Percentiles rank a stretch among this genome's conserved stretches.
Conservation (phyloP, 2,888 invertebrate genomes). For the Caenorhabditis sulstoni region DNA sequence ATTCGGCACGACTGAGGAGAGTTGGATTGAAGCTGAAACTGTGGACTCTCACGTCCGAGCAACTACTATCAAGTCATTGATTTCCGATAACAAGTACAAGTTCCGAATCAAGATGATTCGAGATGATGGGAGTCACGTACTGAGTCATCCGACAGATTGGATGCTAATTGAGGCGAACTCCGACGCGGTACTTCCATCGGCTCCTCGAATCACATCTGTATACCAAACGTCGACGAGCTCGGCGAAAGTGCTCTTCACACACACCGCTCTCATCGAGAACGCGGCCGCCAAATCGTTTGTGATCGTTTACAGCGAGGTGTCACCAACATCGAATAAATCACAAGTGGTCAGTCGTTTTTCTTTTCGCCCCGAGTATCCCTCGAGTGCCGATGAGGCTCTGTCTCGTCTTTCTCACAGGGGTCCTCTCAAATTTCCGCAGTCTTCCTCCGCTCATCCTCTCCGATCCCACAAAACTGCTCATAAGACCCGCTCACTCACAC, state of each 20-base stretch:
- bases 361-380: background rate
- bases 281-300: conserved; percentile 64
- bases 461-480: background rate
- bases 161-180: conserved; percentile 59
- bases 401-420: conserved; percentile 22
- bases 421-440: background rate
- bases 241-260: conserved; percentile 68
- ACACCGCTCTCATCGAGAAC: conserved; percentile 58
- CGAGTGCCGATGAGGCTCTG: background rate
- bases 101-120: conserved; percentile 64
- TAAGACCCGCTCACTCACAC: no score
- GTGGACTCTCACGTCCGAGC: conserved; percentile 74
- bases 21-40: conserved; percentile 67
- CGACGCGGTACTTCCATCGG: conserved; percentile 60
- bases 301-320: conserved; percentile 58
- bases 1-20: conserved; percentile 38
- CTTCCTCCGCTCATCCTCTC: background rate
- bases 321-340: conserved; percentile 53
- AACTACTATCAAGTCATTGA: conserved; percentile 68
- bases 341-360: conserved; percentile 57
- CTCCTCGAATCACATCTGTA: conserved; percentile 65
- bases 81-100: conserved; percentile 66
- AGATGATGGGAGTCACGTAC: conserved; percentile 56
- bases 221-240: conserved; percentile 56
- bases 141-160: conserved; percentile 58